Evolutionary conservation across 2,888 invertebrate genomes (phyloP), one percentile per base, ranked within the genome.

Genomic region (Caenorhabditis virilis): DNA sequence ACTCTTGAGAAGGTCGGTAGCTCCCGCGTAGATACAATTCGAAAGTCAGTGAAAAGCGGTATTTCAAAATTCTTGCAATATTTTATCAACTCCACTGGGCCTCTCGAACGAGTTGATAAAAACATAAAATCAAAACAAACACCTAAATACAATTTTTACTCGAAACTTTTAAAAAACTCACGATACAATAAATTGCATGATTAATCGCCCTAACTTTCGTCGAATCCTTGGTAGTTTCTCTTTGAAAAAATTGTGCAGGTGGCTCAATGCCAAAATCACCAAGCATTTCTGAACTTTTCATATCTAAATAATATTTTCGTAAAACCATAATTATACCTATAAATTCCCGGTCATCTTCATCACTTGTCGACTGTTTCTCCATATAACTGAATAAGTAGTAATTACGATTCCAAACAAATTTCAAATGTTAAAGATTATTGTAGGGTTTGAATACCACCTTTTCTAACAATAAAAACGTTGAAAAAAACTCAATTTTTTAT

Each of bases 171-270:
- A n/a, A n/a, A n/a, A n/a, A n/a, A 41, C 27, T 26, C 2, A 60
- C 54, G 2, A 57, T 52, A 16, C 53, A 45, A 20, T 30, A 42
- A 3, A 62, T 11, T 7, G 38, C 33, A 30, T 57, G 57, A 45
- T 62, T 15, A 30, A 30, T 30, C 13, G 49, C 26, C 33, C 60
- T 20, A 13, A 50, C 54, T 7, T 42, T 46, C 2, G 54, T 50
- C 6, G 54, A 26, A 4, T 60, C 60, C 16, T 25, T 43, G 4
- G 60, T 39, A 7, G 54, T 22, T 1, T 50, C 39, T 0, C 35
- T 15, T 9, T 49, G 49, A 38, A 60, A 60, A 35, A 60, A 60
- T 15, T 18, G 45, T 13, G 16, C 6, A 1, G 57, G 57, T 2
- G 25, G 20, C 4, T 57, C 50, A 23, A 39, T 39, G 2, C 38